Base-by-base conservation (phyloP, 2,888 invertebrate genomes). In the Gryllus longicercus region DNA sequence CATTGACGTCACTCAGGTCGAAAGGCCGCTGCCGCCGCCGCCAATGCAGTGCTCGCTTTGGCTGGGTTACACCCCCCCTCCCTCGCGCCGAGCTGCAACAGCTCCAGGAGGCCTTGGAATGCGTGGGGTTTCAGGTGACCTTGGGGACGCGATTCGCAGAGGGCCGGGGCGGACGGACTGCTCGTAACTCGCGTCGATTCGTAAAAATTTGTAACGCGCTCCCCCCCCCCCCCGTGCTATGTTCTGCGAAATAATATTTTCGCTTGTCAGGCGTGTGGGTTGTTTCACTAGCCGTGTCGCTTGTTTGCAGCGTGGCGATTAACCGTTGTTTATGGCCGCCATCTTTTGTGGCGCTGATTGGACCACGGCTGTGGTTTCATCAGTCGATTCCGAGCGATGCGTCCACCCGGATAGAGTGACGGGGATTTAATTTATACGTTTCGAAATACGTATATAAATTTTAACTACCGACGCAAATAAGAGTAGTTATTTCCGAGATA, bases 1-100 rank as follows among this genome's bases (percentile, higher is more conserved):
- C 63, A n/a, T n/a, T 63, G 63, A 63, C 63, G 63, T 63, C 63
- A 63, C 38, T 63, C 63, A 63, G 63, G 63, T 63, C n/a, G 63
- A 14, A 38, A 38, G 38, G 38, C 38, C 38, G 38, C 8, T 5
- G 38, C 38, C 38, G 21, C 1, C 21, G 21, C 21, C 21, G 4
- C 25, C 25, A 21, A 21, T 21, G 38, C 38, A 5, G 38, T 38
- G 38, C 38, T 38, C 38, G 38, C 38, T 38, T 38, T 38, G 38
- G 5, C 38, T 38, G 5, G 38, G 38, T 5, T 21, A 63, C 63
- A 18, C 63, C 16, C 63, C 14, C 2, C 51, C 51, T 51, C 51
- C 51, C 63, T 4, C 63, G 10, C 63, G 38, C 38, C 5, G 8
- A 38, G 38, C 38, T 5, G 38, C 38, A 4, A 38, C 38, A 38